Base-by-base conservation (phyloP, 2,888 invertebrate species). In the Tachina grossa region DNA sequence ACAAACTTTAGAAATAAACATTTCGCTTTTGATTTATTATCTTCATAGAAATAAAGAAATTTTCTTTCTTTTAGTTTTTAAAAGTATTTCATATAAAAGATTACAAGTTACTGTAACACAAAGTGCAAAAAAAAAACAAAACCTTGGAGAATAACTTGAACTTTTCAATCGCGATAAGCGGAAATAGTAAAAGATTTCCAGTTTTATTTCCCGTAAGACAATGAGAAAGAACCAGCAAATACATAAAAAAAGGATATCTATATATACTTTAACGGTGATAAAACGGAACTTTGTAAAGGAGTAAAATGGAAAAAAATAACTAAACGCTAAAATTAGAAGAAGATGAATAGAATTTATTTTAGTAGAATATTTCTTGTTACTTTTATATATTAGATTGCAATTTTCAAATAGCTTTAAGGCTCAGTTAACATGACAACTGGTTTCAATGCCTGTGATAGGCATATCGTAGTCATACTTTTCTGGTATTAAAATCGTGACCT, bases 351-450 rank as follows among this genome's bases (percentile, higher is more conserved):
- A 22, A 43, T 2, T 22, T 31, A n/a, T 16, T 9, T 31, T 45
- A 22, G 47, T 45, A 43, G 11, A n/a, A 53, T 9, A 13, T 45
- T 57, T 1, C 3, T 51, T 31, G 31, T n/a, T n/a, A 6, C 31
- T 4, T 4, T 69, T 9, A 9, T 41, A 78, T 19, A 51, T 5
- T 49, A 61, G 9, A 51, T 19, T 43, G 83, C 87, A 87, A 88
- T 88, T 88, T 88, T 89, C 91, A 91, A 91, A 92, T 90, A 91
- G 90, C 91, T 90, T 92, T 90, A 91, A 92, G 92, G 92, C 91
- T 91, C 90, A 92, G 92, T 92, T 92, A 90, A 90, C 90, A 92
- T 91, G 91, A 93, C 91, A 92, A 92, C 92, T 92, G 92, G 92
- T 92, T 92, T 92, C 92, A 92, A 92, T 92, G 92, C 90, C 90